phyloP scores from a whole-genome alignment of 2,888 invertebrate species.

The Philhelius pedissequus region DNA sequence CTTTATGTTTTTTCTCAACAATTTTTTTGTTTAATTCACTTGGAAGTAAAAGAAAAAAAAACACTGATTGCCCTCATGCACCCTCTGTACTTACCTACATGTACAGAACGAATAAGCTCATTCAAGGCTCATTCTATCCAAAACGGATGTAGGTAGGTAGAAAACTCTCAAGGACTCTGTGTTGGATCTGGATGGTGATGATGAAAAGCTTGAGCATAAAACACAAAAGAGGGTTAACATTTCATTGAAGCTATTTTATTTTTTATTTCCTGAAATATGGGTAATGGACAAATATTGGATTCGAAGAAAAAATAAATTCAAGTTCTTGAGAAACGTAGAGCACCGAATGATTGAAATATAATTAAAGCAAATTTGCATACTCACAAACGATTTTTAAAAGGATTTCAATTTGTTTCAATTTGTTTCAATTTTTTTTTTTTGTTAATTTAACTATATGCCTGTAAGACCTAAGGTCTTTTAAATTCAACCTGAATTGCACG shows the following conservation, averaged over 20 bases:
- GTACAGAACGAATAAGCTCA: not conserved
- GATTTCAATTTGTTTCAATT: too few species aligned
- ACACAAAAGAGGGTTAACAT: slow-evolving; percentile 29
- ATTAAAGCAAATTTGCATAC: too few species aligned
- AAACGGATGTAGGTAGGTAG: slow-evolving; percentile 7
- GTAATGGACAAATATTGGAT: not conserved
- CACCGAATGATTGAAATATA: too few species aligned
- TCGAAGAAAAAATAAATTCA: not conserved
- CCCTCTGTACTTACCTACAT: not conserved
- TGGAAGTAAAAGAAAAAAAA: not conserved
- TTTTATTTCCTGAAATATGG: not conserved
- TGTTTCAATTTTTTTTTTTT: too few species aligned
- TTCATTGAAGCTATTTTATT: slow-evolving; percentile 16
- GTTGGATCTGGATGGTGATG: slow-evolving; percentile 15
- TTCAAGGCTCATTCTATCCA: slow-evolving; percentile 27
- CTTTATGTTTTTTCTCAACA: slow-evolving; percentile 15
- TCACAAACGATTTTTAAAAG: too few species aligned
- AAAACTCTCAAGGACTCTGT: slow-evolving; percentile 6
- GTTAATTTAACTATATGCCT: too few species aligned
- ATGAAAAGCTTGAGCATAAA: slow-evolving; percentile 5
- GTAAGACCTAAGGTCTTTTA: too few species aligned
- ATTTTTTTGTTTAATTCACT: slow-evolving; percentile 16
- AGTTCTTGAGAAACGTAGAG: not conserved
- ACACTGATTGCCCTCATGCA: slow-evolving; percentile 49
- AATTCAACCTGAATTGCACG: too few species aligned